Evolutionary conservation across 2,888 invertebrate species (phyloP).

Genomic region (Mimas tiliae): DNA sequence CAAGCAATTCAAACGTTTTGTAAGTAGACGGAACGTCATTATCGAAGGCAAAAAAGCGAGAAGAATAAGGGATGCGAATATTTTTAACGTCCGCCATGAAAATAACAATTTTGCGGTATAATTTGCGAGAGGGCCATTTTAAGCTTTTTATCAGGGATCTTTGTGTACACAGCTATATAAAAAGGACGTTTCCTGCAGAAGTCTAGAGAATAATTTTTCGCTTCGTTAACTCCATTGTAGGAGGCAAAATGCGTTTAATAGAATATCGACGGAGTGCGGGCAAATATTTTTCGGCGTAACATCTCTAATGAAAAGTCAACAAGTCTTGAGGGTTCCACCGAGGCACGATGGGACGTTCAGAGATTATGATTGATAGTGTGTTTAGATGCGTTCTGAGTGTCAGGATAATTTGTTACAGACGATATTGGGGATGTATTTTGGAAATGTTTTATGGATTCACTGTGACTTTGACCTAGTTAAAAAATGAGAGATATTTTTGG

Average conservation of each 20-base stretch:
- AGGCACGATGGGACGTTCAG: conserved; percentile 51
- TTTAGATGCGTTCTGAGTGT: conserved; percentile 48
- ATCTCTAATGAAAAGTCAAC: conserved; percentile 65
- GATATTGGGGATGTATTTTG: background rate
- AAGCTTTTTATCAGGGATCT: conserved; percentile 80
- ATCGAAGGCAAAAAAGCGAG: conserved; percentile 51
- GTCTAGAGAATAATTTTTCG: conserved; percentile 76
- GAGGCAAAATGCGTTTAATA: conserved; percentile 65
- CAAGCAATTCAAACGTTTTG: conserved; percentile 67
- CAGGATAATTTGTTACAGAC: conserved; percentile 22
- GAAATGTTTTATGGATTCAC: background rate
- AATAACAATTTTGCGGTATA: conserved; percentile 78
- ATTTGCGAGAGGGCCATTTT: conserved; percentile 75
- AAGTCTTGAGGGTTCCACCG: conserved; percentile 36
- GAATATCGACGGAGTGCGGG: conserved; percentile 42
- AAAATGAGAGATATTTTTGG: too few relatives aligned
- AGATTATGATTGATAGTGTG: conserved; percentile 60
- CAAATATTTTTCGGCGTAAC: conserved; percentile 28
- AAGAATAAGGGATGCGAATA: conserved; percentile 65
- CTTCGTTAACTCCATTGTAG: conserved; percentile 77
- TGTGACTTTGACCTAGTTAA: too few relatives aligned
- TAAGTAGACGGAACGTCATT: conserved; percentile 65
- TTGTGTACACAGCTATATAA: conserved; percentile 78
- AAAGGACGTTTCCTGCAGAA: conserved; percentile 70
- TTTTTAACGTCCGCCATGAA: conserved; percentile 62